Conservation (phyloP, 2,888 invertebrate species). For the Mesoligia furuncula region DNA sequence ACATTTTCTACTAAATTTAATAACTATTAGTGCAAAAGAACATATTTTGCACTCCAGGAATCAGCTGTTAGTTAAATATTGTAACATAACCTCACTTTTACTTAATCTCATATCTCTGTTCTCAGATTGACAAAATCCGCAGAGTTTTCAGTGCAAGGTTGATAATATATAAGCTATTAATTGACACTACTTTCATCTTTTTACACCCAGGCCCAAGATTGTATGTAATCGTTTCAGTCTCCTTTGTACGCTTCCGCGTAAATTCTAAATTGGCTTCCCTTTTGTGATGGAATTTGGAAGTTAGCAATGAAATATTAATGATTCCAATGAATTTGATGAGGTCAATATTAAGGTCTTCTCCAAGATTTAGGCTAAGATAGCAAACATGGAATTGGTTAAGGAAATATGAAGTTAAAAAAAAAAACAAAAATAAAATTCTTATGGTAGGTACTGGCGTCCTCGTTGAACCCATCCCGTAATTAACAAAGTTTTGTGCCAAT, state of each 20-base stretch:
- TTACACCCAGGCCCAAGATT: no score
- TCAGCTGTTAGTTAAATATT: no score
- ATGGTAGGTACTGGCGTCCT: background rate
- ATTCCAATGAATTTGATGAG: background rate
- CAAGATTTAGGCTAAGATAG: background rate
- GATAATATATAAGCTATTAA: no score
- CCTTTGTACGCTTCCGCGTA: conserved; percentile 29
- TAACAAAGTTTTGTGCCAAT: conserved; percentile 6
- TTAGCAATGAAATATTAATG: conserved; percentile 11
- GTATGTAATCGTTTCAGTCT: no score
- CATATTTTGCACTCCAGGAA: no score
- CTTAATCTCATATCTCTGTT: no score
- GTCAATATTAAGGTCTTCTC: conserved; percentile 10
- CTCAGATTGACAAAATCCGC: no score
- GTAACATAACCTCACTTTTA: no score
- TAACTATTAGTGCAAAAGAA: no score
- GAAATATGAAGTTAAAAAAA: background rate
- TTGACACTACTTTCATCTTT: no score
- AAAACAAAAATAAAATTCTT: background rate
- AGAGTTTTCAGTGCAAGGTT: no score
- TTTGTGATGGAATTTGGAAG: background rate
- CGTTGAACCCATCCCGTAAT: background rate
- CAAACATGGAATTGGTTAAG: background rate
- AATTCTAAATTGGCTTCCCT: conserved; percentile 9
- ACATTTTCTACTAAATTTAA: no score